Evolutionary conservation across 64 coral and sea anemone species (phyloP).

Genomic region (Pocillopora verrucosa): DNA sequence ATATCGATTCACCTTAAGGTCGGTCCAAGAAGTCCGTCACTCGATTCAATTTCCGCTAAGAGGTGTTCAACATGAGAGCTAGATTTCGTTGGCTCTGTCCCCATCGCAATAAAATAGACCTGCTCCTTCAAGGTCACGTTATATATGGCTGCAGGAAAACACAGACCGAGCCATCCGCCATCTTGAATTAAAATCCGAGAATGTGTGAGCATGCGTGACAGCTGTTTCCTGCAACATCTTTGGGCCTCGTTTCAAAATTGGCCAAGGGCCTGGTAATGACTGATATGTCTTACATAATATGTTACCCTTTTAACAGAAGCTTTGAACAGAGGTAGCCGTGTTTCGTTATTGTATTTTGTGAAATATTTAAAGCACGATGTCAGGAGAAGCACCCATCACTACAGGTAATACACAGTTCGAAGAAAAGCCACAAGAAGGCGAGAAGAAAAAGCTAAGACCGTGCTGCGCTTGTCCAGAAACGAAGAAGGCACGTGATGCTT

Average conservation of each 20-base stretch:
- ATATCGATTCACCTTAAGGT: conserved; percentile 68
- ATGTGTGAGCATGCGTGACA: conserved; percentile 65
- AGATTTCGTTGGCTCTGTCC: conserved; percentile 67
- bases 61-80: conserved; percentile 94
- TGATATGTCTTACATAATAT: conserved; percentile 3
- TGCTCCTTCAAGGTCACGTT: conserved; percentile 30
- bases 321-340: too few relatives aligned
- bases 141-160: conserved; percentile 57
- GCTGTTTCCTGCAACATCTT: conserved; percentile 36
- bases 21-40: conserved; percentile 93
- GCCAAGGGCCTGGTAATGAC: neutral
- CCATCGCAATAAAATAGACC: conserved; percentile 52
- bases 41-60: conserved; percentile 91
- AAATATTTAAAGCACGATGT: neutral
- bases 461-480: conserved; percentile 98
- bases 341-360: neutral
- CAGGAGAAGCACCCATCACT: neutral
- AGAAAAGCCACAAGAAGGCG: conserved; percentile 57
- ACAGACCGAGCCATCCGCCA: conserved; percentile 84
- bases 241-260: neutral
- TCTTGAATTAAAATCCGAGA: conserved; percentile 52
- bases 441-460: conserved; percentile 81
- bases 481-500: conserved; percentile 87
- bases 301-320: neutral
- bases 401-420: conserved; percentile 20